Percentiles rank a stretch among this genome's conserved stretches.
phyloP scores from a whole-genome alignment of 2,113 vertebrate genomes.

The Psilopogon haemacephalus region DNA sequence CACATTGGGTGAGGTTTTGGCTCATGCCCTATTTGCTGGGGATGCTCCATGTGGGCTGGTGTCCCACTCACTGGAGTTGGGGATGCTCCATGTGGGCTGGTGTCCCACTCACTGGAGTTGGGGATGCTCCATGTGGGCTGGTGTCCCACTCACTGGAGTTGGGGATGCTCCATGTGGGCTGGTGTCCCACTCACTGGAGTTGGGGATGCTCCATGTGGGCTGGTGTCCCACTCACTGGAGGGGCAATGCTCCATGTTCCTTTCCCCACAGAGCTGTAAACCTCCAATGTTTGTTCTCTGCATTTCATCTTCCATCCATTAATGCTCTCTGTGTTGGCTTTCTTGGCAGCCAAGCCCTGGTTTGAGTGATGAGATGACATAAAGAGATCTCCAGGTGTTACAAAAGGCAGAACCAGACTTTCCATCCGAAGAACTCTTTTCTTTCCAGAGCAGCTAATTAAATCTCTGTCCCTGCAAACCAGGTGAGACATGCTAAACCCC shows the following conservation, averaged over 20 bases:
- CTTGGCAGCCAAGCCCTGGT: not conserved
- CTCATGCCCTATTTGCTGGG: not conserved
- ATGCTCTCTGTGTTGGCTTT: not conserved
- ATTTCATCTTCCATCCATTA: not conserved
- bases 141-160: not conserved
- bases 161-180: not conserved
- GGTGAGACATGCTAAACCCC: not conserved
- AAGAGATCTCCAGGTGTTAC: constrained; percentile 8
- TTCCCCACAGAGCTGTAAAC: not conserved
- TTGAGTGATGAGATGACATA: constrained; percentile 19
- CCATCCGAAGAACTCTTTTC: not conserved
- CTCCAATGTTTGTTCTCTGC: not conserved
- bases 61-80: not conserved
- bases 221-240: not conserved
- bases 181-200: not conserved
- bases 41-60: not conserved
- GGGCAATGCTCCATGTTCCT: not conserved
- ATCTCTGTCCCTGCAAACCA: not conserved
- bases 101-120: not conserved
- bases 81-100: not conserved
- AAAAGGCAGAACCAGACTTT: not conserved
- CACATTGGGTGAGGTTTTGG: not conserved
- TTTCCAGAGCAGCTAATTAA: constrained; percentile 4
- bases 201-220: too few species aligned
- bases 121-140: too few species aligned